Evolutionary conservation across 2,888 invertebrate genomes (phyloP).

Genomic region (Andrena praecox): DNA sequence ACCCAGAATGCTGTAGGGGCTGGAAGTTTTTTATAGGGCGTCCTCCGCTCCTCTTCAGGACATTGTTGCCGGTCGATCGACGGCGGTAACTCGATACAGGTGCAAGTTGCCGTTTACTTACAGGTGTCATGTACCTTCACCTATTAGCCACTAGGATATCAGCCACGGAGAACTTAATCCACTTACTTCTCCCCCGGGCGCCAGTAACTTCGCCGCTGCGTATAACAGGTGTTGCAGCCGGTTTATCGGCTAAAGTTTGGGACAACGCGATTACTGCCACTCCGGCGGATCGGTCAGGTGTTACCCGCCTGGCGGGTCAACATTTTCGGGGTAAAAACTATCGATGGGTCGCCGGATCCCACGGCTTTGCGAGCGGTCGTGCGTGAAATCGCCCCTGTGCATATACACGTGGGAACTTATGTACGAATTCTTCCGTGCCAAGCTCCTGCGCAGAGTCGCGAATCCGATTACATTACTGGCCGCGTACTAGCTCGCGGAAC

Average conservation of each 20-base stretch:
- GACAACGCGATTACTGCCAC: conserved; percentile 72
- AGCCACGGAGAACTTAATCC: conserved; percentile 71
- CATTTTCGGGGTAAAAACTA: conserved; percentile 49
- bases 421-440: not conserved
- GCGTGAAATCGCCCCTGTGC: conserved; percentile 16
- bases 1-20: too few relatives aligned
- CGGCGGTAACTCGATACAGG: conserved; percentile 39
- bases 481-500: too few relatives aligned
- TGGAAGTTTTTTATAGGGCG: not conserved
- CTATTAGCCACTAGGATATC: conserved; percentile 69
- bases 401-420: not conserved
- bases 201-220: conserved; percentile 64
- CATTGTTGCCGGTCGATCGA: conserved; percentile 15
- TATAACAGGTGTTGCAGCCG: conserved; percentile 70
- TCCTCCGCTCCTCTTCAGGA: not conserved
- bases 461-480: too few relatives aligned
- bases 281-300: conserved; percentile 55
- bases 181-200: conserved; percentile 68
- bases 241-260: conserved; percentile 73
- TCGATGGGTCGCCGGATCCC: conserved; percentile 19
- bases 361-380: conserved; percentile 5
- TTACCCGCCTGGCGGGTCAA: conserved; percentile 48
- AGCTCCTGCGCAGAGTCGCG: not conserved
- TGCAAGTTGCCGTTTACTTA: conserved; percentile 50
- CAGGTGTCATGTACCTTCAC: conserved; percentile 60